Evolutionary conservation across 2,888 invertebrate genomes (phyloP).

Genomic region (Automeris io): DNA sequence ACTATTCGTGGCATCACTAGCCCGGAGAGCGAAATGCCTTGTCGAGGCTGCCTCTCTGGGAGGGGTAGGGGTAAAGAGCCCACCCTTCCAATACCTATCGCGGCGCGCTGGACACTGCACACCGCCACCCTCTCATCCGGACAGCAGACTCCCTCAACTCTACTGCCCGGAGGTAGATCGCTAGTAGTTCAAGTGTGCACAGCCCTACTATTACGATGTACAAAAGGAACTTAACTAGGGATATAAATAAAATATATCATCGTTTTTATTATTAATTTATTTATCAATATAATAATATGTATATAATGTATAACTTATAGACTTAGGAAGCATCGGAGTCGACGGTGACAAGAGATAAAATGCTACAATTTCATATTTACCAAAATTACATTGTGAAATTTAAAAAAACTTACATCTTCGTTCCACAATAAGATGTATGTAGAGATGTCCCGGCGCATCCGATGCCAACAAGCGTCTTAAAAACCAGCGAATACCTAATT

Average conservation of each 20-base stretch:
- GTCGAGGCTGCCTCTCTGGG: too few relatives aligned
- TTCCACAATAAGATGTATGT: neutral
- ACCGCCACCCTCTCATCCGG: too few relatives aligned
- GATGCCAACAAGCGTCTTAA: constrained; percentile 47
- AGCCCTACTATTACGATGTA: too few relatives aligned
- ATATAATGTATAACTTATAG: constrained; percentile 76
- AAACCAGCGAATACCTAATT: constrained; percentile 31
- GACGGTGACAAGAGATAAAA: constrained; percentile 22
- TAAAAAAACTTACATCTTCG: constrained; percentile 5
- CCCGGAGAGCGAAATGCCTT: too few relatives aligned
- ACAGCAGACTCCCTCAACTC: too few relatives aligned
- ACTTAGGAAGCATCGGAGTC: constrained; percentile 38
- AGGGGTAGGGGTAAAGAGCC: too few relatives aligned
- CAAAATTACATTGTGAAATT: constrained; percentile 4
- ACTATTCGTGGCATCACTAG: too few relatives aligned
- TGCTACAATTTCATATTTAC: constrained; percentile 23
- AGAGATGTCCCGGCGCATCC: constrained; percentile 19
- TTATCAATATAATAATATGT: constrained; percentile 76
- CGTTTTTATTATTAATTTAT: constrained; percentile 59
- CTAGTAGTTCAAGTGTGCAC: too few relatives aligned
- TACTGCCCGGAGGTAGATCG: too few relatives aligned
- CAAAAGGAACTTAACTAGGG: neutral
- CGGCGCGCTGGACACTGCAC: too few relatives aligned
- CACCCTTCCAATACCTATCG: too few relatives aligned
- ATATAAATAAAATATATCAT: constrained; percentile 10